Base-by-base conservation (phyloP, 2,888 invertebrate species). In the Gastracanthus pulcherrimus region DNA sequence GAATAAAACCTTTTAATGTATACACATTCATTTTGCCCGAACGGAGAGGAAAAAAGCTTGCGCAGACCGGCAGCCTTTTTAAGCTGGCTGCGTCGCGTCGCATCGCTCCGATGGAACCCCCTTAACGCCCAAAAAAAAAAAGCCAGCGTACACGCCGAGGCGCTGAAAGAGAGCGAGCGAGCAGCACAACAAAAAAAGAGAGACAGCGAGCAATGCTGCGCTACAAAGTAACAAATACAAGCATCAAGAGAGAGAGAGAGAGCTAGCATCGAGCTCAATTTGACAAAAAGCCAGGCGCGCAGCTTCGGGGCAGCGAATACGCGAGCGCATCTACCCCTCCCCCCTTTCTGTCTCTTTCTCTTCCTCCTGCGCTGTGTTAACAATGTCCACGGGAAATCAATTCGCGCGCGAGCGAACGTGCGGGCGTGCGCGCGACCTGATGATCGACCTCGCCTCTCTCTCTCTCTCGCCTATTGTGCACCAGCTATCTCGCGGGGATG, bases 331-430 rank as follows among this genome's bases (percentile, higher is more conserved):
- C 55, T 23, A 19, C 11, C 55, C 26, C 55, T 6, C 26, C 11
- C 55, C 1, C 55, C n/a, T n/a, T n/a, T n/a, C n/a, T n/a, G 2
- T 29, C 3, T 26, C 9, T 45, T 26, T 36, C 36, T 36, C n/a
- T 36, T n/a, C 29, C 29, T 41, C 0, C 26, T 26, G 19, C 48
- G 19, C 62, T 19, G 34, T 38, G 67, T 67, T 79, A 76, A 82
- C 76, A 82, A 76, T 72, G 75, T 71, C 71, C 76, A 75, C 75
- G 58, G 75, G 70, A 82, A 82, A 82, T 78, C 78, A 82, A 82
- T 82, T 76, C 76, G 55, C 51, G 70, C 55, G 55, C 55, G 55
- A 16, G 48, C 76, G 55, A 34, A 51, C 55, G 55, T 26, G 55
- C 48, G 48, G 23, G 51, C 55, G 55, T 4, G 48, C 23, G 23